Conservation (phyloP, 1,140 invertebrate genomes). For the Pentalonia nigronervosa region DNA sequence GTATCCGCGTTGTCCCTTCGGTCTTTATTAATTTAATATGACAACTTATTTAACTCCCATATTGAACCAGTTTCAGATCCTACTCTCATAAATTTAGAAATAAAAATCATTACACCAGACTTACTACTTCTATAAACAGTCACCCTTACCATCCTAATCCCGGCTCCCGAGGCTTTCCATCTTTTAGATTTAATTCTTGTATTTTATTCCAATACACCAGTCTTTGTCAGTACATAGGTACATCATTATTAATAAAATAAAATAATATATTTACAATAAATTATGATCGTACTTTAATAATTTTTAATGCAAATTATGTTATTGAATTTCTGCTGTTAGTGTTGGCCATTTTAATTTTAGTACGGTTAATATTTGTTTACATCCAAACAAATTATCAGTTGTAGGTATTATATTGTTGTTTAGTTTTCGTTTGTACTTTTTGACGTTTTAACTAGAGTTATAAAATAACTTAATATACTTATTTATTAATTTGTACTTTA, state of each 20-base stretch:
- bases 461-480: neutral
- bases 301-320: neutral
- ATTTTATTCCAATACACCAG: neutral
- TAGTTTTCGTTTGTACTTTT: neutral
- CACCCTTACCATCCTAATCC: too few species aligned
- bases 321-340: neutral
- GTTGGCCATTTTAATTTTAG: neutral
- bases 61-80: too few species aligned
- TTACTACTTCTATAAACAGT: too few species aligned
- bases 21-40: too few species aligned
- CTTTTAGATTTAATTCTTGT: neutral
- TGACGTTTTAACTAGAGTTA: neutral
- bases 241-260: neutral
- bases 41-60: too few species aligned
- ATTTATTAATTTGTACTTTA: neutral
- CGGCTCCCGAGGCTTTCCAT: neutral
- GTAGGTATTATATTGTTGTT: neutral
- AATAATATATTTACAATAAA: neutral
- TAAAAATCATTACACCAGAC: too few species aligned
- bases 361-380: neutral
- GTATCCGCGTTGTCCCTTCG: too few species aligned
- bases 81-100: too few species aligned
- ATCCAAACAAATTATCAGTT: neutral
- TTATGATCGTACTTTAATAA: neutral
- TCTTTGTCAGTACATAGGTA: too few species aligned